Conservation (phyloP, 2,113 vertebrate species). For the Malurus elegans region DNA sequence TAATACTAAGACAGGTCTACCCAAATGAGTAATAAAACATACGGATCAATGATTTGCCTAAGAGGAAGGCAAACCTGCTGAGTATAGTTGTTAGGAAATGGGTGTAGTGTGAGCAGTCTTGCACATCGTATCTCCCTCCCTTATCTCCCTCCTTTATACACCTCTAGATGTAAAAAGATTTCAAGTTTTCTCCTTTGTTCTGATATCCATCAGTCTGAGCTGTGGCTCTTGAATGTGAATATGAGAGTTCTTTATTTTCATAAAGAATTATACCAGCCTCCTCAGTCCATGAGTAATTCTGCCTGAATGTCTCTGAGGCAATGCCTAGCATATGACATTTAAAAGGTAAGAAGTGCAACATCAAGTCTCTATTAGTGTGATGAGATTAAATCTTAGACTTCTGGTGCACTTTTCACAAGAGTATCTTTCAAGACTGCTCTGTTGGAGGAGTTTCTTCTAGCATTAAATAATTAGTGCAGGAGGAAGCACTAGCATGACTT, state of each 20-base stretch:
- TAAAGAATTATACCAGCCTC: neutral
- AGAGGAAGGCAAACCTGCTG: neutral
- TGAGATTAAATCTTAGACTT: neutral
- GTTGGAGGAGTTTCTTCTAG: neutral
- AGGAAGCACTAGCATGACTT: neutral
- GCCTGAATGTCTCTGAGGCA: neutral
- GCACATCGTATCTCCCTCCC: neutral
- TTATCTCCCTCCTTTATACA: neutral
- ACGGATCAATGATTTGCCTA: neutral
- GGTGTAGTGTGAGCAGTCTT: neutral
- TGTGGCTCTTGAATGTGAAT: neutral
- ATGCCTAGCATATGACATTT: neutral
- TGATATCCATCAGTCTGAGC: neutral
- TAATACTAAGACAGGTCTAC: neutral
- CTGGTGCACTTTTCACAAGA: neutral
- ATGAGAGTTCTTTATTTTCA: neutral
- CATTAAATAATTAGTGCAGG: neutral
- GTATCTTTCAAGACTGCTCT: neutral
- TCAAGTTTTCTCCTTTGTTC: neutral
- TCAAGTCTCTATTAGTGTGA: neutral
- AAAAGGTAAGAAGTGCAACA: neutral
- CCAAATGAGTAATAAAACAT: neutral
- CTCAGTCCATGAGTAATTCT: neutral
- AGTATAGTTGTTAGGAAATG: neutral
- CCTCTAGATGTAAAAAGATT: neutral